Evolutionary conservation across 2,888 invertebrate species (phyloP).

Genomic region (Unio delphinus): DNA sequence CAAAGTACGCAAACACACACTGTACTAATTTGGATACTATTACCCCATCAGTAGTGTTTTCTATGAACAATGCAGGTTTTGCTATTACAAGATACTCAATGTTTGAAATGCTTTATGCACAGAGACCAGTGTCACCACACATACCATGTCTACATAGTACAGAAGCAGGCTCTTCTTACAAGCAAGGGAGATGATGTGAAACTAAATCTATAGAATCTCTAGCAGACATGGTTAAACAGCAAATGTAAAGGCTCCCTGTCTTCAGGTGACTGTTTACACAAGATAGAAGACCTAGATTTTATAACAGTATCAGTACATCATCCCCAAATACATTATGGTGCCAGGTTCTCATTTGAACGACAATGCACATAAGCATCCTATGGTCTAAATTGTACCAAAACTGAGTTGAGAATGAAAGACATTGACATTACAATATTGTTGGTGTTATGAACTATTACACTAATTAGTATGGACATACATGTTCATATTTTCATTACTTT

Average conservation of each 20-base stretch:
- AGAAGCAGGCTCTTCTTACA: constrained; percentile 6
- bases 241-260: constrained; percentile 7
- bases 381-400: constrained; percentile 1
- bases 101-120: constrained; percentile 23
- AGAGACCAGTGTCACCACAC: constrained; percentile 16
- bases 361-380: neutral
- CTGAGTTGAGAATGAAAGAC: too few relatives aligned
- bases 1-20: constrained; percentile 12
- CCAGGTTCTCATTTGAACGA: constrained; percentile 7
- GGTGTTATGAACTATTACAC: too few relatives aligned
- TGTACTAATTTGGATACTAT: constrained; percentile 16
- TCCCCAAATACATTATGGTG: constrained; percentile 13
- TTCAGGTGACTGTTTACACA: constrained; percentile 22
- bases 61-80: constrained; percentile 22
- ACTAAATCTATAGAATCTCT: constrained; percentile 4
- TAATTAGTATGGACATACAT: too few relatives aligned
- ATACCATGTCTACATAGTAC: constrained; percentile 9
- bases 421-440: too few relatives aligned
- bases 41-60: constrained; percentile 11
- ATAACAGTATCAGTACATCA: constrained; percentile 7
- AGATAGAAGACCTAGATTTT: constrained; percentile 3
- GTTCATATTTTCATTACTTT: too few relatives aligned
- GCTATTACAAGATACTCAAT: constrained; percentile 18
- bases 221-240: constrained; percentile 11
- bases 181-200: constrained; percentile 11